A percentile compares a stretch with the other conserved stretches of the same genome.
phyloP scores from a whole-genome alignment of 2,113 vertebrate genomes.

The Glaucomys volans region DNA sequence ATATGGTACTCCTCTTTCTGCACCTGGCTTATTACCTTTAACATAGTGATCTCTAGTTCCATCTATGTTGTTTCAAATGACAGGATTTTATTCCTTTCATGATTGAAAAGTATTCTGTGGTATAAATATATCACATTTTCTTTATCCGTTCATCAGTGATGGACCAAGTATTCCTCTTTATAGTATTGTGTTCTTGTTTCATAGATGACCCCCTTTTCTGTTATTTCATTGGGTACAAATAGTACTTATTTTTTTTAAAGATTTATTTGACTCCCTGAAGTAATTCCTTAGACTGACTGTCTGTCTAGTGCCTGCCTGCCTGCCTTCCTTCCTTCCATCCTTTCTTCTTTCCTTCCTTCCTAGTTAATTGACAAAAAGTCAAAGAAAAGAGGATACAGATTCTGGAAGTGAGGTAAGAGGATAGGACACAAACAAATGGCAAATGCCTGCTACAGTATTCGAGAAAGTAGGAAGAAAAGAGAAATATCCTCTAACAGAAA shows the following conservation, averaged over 20 bases:
- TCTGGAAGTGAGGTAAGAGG: background rate
- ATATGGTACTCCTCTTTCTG: too few relatives aligned
- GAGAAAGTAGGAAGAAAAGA: background rate
- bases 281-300: background rate
- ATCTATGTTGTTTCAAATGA: too few relatives aligned
- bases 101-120: too few relatives aligned
- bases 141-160: too few relatives aligned
- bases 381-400: background rate
- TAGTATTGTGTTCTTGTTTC: constrained; percentile 20
- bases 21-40: too few relatives aligned
- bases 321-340: background rate
- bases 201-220: background rate
- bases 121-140: too few relatives aligned
- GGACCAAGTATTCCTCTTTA: background rate
- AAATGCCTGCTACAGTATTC: background rate
- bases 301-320: too few relatives aligned
- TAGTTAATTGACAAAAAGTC: background rate
- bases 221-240: background rate
- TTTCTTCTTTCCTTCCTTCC: background rate
- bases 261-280: constrained; percentile 13
- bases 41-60: too few relatives aligned
- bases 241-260: background rate
- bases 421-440: background rate
- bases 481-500: background rate
- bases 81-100: too few relatives aligned